Evolutionary conservation across 2,888 invertebrate species (phyloP), one percentile per base, ranked within the genome.

Genomic region (Athripsodes cinereus): DNA sequence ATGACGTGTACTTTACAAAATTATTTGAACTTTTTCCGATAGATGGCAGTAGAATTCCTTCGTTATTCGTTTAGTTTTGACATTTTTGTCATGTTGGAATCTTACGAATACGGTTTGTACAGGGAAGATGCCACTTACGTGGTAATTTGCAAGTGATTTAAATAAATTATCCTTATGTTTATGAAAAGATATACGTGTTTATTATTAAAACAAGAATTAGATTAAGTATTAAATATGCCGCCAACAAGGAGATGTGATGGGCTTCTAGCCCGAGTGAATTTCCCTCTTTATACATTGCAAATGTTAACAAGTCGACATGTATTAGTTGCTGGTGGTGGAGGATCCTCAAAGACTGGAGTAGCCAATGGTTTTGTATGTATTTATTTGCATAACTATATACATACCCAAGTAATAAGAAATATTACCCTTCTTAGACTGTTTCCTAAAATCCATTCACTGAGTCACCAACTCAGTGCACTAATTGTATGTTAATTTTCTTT

Each of bases 261-360:
- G 66, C 81, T 92, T 66, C 74, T 92, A 70, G 92, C 93, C 62
- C 83, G 89, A 69, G 91, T 95, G 51, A 93, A 94, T 81, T 94
- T 96, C 78, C 97, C 97, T 3, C 81, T 96, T 60, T 97, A 96
- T 72, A 87, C 92, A 2, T 81, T 96, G 31, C 90, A 92, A 76
- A 90, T 92, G 80, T 78, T 97, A 60, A 92, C 92, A 26, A 92
- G 91, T 74, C 84, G 94, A 65, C 96, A 96, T 79, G 88, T 98
- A 67, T 78, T 99, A 62, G 94, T 99, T 51, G 97, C 93, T 63
- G 99, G 98, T 55, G 98, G 98, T 55, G 99, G 98, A 61, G 98
- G 99, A 58, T 89, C 93, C 35, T 89, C 96, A 16, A 96, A 96
- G 74, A 97, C 97, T 49, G 99, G 99, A 55, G 92, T 99, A 57